These are phyloP conservation scores for Acanthopleura granulata DNA, from an alignment of 2,888 invertebrate genomes.

Conservation along the genomic window DNA sequence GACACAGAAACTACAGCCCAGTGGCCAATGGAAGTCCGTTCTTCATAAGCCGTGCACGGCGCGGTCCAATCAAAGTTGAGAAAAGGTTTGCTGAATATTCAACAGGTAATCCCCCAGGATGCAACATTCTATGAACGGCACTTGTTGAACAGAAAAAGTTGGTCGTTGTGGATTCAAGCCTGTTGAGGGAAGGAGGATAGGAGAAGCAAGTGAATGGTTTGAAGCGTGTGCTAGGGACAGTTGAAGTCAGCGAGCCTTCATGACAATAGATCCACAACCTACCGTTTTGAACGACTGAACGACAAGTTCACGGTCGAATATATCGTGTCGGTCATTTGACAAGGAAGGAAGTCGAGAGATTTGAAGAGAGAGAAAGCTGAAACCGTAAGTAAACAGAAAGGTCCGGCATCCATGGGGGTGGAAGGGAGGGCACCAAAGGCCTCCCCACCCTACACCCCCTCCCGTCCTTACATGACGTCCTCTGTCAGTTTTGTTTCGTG, in stretches of 20 bases:
- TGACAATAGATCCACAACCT: slow-evolving; percentile 18
- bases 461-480: too few relatives aligned
- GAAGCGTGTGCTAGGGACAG: neutral
- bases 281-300: slow-evolving; percentile 3
- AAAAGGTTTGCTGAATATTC: neutral
- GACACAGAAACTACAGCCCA: too few relatives aligned
- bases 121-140: slow-evolving; percentile 6
- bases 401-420: too few relatives aligned
- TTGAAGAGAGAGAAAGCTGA: too few relatives aligned
- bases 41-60: too few relatives aligned
- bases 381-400: too few relatives aligned
- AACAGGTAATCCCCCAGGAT: neutral
- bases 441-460: too few relatives aligned
- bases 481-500: too few relatives aligned
- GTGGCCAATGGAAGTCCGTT: too few relatives aligned
- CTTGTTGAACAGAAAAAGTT: slow-evolving; percentile 16
- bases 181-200: neutral
- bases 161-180: neutral
- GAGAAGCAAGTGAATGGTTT: neutral
- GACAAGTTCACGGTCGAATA: neutral
- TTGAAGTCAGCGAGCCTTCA: neutral
- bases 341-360: too few relatives aligned
- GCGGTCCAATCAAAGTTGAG: neutral
- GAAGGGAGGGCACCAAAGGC: too few relatives aligned
- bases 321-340: neutral